A percentile compares a stretch with the other conserved stretches of the same genome.
Evolutionary conservation across 2,113 vertebrate species (phyloP).

Genomic region (Osmerus mordax): DNA sequence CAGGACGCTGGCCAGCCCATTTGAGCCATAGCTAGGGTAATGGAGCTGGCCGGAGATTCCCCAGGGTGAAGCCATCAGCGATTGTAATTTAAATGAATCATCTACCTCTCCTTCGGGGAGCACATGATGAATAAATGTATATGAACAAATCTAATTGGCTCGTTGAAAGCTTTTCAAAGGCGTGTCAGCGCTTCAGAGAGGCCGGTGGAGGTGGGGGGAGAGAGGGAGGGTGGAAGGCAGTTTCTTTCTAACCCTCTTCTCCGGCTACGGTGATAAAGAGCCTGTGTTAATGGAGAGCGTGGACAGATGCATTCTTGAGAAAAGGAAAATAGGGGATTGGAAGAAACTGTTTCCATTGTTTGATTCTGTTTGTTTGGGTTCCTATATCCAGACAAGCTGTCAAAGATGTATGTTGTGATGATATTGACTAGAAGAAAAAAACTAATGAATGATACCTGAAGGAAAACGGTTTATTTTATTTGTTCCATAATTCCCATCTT

Average conservation of each 20-base stretch:
- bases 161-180: constrained; percentile 38
- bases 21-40: constrained; percentile 20
- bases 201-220: constrained; percentile 15
- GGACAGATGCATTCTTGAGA: too few species aligned
- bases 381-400: too few species aligned
- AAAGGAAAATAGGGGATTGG: too few species aligned
- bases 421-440: too few species aligned
- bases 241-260: constrained; percentile 32
- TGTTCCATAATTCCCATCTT: too few species aligned
- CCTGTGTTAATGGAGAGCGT: too few species aligned
- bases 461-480: too few species aligned
- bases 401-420: too few species aligned
- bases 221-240: constrained; percentile 18
- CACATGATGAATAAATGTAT: constrained; percentile 41
- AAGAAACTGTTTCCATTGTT: too few species aligned
- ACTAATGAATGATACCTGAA: too few species aligned
- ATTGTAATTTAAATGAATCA: constrained; percentile 47
- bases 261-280: constrained; percentile 36
- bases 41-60: constrained; percentile 29
- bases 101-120: constrained; percentile 35
- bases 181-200: constrained; percentile 29
- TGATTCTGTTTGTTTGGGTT: too few species aligned
- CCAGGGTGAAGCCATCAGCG: constrained; percentile 38
- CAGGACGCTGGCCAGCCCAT: constrained; percentile 29
- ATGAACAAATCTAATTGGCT: constrained; percentile 31